A percentile compares a stretch with the other conserved stretches of the same genome.
phyloP scores from a whole-genome alignment of 2,797 vertebrate species.

The Channallabes apus region DNA sequence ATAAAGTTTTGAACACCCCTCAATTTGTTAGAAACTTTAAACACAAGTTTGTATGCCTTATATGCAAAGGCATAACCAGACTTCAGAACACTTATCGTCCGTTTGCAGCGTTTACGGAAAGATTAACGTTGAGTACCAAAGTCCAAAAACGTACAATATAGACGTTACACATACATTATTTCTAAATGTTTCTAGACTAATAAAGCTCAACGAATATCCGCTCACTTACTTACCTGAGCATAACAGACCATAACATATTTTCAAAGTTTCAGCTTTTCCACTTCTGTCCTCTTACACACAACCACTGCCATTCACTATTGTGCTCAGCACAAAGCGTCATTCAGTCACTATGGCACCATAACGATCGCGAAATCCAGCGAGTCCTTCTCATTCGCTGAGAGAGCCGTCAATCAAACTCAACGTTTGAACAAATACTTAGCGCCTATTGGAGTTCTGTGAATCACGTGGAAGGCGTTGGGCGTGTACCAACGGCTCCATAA shows the following conservation, averaged over 20 bases:
- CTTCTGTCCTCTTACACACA: slow-evolving; percentile 52
- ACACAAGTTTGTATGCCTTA: background rate
- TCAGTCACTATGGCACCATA: slow-evolving; percentile 78
- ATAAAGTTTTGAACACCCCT: background rate
- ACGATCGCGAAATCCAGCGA: slow-evolving; percentile 63
- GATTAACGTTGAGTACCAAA: background rate
- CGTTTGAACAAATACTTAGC: slow-evolving; percentile 68
- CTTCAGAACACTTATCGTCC: no score
- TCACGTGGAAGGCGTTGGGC: slow-evolving; percentile 5
- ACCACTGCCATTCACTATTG: slow-evolving; percentile 62
- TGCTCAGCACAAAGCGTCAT: slow-evolving; percentile 74
- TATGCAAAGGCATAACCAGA: background rate
- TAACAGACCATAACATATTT: background rate
- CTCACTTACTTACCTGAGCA: slow-evolving; percentile 39
- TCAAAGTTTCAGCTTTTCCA: slow-evolving; percentile 52
- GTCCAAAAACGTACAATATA: background rate
- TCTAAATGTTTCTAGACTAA: background rate
- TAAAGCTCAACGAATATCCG: background rate
- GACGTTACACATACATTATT: background rate
- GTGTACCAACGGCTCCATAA: background rate
- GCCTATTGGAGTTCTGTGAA: slow-evolving; percentile 63
- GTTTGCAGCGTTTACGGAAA: background rate
- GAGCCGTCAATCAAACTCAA: slow-evolving; percentile 40
- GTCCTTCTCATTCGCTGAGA: slow-evolving; percentile 56
- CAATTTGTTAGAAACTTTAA: background rate